A percentile compares a stretch with the other conserved stretches of the same genome.
Evolutionary conservation across 2,113 vertebrate genomes (phyloP).

Genomic region (Hippocampus guttulatus): DNA sequence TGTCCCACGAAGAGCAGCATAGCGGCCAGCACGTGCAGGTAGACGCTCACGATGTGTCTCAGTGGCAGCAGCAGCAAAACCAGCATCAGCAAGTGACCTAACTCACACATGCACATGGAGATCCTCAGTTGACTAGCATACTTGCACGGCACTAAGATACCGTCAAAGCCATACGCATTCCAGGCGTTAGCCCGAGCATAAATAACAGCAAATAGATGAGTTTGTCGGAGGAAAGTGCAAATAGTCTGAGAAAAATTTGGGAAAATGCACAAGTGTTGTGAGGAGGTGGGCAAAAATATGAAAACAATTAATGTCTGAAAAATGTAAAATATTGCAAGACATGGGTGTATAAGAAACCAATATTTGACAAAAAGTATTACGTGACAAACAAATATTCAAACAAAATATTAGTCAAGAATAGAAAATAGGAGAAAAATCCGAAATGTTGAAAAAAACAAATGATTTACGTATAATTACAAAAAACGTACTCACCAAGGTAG

Average conservation of each 20-base stretch:
- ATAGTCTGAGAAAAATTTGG: too few species aligned
- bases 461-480: too few species aligned
- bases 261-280: too few species aligned
- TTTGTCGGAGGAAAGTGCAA: too few species aligned
- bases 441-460: neutral
- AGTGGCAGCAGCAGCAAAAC: constrained; percentile 76
- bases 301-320: neutral
- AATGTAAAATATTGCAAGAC: neutral
- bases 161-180: too few species aligned
- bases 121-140: too few species aligned
- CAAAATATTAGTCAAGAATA: too few species aligned
- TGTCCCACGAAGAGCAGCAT: constrained; percentile 78
- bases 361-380: neutral
- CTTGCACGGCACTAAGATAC: too few species aligned
- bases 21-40: constrained; percentile 76
- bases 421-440: neutral
- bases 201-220: too few species aligned
- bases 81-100: constrained; percentile 77
- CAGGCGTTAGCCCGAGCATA: too few species aligned
- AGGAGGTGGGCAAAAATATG: neutral
- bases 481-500: constrained; percentile 70
- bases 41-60: constrained; percentile 78
- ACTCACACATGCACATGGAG: neutral
- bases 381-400: neutral
- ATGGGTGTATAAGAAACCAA: neutral